phyloP scores from a whole-genome alignment of 2,888 invertebrate genomes.

The Harpagoxenus sublaevis region DNA sequence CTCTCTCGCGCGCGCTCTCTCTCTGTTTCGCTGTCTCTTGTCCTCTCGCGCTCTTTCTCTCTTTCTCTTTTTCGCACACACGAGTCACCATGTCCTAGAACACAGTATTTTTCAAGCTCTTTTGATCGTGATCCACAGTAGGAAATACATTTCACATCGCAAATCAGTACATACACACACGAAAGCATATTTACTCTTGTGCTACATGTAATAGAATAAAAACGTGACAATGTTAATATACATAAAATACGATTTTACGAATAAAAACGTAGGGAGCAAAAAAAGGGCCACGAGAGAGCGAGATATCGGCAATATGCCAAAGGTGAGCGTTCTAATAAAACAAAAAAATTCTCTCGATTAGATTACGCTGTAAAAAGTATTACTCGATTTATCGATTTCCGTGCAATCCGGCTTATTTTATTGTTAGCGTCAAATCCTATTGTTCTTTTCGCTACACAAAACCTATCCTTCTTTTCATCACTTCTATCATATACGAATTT shows the following conservation, averaged over 20 bases:
- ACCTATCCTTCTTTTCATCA: background rate
- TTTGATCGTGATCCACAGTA: background rate
- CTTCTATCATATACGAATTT: slow-evolving; percentile 30
- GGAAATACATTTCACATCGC: slow-evolving; percentile 16
- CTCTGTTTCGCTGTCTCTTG: background rate
- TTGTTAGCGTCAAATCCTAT: background rate
- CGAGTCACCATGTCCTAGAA: background rate
- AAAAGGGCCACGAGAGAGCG: background rate
- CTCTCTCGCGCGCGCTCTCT: background rate
- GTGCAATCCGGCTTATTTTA: slow-evolving; percentile 19
- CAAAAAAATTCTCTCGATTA: slow-evolving; percentile 13
- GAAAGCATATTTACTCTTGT: background rate
- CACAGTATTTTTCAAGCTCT: slow-evolving; percentile 30
- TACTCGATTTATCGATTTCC: slow-evolving; percentile 34
- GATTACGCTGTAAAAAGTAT: background rate
- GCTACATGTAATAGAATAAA: background rate
- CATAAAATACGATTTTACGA: slow-evolving; percentile 10
- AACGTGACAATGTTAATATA: slow-evolving; percentile 20
- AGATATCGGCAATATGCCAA: slow-evolving; percentile 9
- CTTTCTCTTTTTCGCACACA: background rate
- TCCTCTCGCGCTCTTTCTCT: background rate
- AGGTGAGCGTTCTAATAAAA: slow-evolving; percentile 5
- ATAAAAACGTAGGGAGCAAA: background rate
- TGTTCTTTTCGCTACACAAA: background rate
- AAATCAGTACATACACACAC: background rate